These are phyloP conservation scores for Apotomis turbidana DNA, from an alignment of 2,888 invertebrate genomes.

Conservation along the genomic window DNA sequence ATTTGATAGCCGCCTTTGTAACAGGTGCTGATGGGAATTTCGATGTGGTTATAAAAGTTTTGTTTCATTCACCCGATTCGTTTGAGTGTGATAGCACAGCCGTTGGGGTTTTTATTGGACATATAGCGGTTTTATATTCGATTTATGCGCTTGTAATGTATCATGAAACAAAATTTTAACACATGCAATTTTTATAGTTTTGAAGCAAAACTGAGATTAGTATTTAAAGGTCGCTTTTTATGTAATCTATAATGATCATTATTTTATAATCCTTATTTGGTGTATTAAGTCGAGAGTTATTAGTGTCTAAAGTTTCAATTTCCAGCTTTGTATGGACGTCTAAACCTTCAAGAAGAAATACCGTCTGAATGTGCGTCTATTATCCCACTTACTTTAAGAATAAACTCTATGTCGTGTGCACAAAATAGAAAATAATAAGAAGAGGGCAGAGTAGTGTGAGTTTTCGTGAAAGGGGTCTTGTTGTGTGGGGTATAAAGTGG, in stretches of 20 bases:
- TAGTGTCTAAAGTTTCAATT: slow-evolving; percentile 74
- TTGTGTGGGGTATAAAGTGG: slow-evolving; percentile 51
- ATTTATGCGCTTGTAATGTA: slow-evolving; percentile 50
- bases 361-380: slow-evolving; percentile 69
- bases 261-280: slow-evolving; percentile 1
- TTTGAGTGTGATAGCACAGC: slow-evolving; percentile 68
- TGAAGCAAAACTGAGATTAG: slow-evolving; percentile 34
- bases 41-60: slow-evolving; percentile 75
- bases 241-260: neutral
- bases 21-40: slow-evolving; percentile 82
- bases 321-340: slow-evolving; percentile 75
- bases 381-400: slow-evolving; percentile 58
- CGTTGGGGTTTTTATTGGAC: slow-evolving; percentile 59
- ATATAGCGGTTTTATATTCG: slow-evolving; percentile 52
- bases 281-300: slow-evolving; percentile 57
- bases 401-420: slow-evolving; percentile 56
- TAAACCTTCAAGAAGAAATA: slow-evolving; percentile 69
- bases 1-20: slow-evolving; percentile 83
- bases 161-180: slow-evolving; percentile 44
- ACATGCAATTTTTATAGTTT: slow-evolving; percentile 34
- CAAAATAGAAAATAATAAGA: slow-evolving; percentile 59
- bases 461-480: slow-evolving; percentile 56
- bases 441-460: slow-evolving; percentile 35
- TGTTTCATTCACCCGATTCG: slow-evolving; percentile 54
- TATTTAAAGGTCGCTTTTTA: neutral